Base-by-base conservation (phyloP, 2,888 invertebrate genomes). In the Megastigmus dorsalis region DNA sequence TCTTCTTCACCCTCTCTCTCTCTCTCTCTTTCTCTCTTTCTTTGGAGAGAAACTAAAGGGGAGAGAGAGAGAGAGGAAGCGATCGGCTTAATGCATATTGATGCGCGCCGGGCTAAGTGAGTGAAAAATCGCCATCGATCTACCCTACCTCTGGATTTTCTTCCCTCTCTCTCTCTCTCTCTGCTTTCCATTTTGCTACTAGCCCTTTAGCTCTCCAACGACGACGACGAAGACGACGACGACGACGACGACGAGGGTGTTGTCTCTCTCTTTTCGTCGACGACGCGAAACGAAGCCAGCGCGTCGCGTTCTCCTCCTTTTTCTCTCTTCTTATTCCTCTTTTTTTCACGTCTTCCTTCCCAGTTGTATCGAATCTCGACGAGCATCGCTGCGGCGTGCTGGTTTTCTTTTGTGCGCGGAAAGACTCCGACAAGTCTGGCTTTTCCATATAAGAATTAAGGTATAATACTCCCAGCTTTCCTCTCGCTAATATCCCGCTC, bases 111-210 rank as follows among this genome's bases (percentile, higher is more conserved):
- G 82, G 81, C 84, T 87, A 87, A 87, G 87, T 87, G 87, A 87
- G 87, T 87, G 87, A 87, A 87, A 87, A 87, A 87, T 87, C 87
- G 86, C 87, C 86, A 87, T 86, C 86, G 87, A 87, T 87, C 85
- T 84, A 80, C 82, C 81, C 43, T 80, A 72, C 66, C 71, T 75
- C 73, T 78, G 74, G 77, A 67, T 80, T 80, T 79, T 78, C 74
- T 66, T 74, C 71, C 65, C 66, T 67, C 59, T 63, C 68, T 59
- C 65, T 68, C 68, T 75, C 62, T 33, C 52, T 63, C 60, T 30
- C 60, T 63, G 63, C 63, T 70, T 75, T 67, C 63, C 63, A 72
- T 68, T 63, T 33, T 59, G 13, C 52, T 15, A 26, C 30, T 54
- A 54, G 48, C 54, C 52, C 62, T 54, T 41, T 57, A 23, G 10